These are phyloP conservation scores for Lepetodrilus schrolli DNA, from an alignment of 2,888 invertebrate species.

Conservation along the genomic window DNA sequence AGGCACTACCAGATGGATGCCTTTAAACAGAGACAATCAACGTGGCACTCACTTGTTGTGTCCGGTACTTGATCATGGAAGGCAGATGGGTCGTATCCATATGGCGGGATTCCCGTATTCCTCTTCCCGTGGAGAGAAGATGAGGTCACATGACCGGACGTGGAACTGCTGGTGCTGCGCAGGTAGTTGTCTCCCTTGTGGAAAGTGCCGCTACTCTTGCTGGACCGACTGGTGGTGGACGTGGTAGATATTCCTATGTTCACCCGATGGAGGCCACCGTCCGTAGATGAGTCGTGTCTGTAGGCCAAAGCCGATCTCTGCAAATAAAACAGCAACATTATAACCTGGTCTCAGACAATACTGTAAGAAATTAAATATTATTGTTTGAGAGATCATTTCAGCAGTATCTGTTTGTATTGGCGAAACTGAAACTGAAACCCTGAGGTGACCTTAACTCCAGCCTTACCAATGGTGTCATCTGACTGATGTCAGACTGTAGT, in stretches of 20 bases:
- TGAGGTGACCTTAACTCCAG: too few species aligned
- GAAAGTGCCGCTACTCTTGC: slow-evolving; percentile 89
- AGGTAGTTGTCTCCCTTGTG: slow-evolving; percentile 80
- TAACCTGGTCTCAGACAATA: too few species aligned
- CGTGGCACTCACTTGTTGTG: slow-evolving; percentile 43
- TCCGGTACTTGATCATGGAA: slow-evolving; percentile 51
- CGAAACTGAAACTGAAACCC: too few species aligned
- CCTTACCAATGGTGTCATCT: too few species aligned
- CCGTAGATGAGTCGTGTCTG: slow-evolving; percentile 78
- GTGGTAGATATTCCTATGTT: slow-evolving; percentile 93
- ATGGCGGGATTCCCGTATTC: slow-evolving; percentile 60
- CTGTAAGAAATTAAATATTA: too few species aligned
- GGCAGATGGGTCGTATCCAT: slow-evolving; percentile 60
- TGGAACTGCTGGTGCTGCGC: slow-evolving; percentile 71
- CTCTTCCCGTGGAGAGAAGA: slow-evolving; percentile 48
- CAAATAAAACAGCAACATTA: slow-evolving; percentile 28
- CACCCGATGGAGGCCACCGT: slow-evolving; percentile 70
- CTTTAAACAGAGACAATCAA: too few species aligned
- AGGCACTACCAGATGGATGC: too few species aligned
- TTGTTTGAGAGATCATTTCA: too few species aligned
- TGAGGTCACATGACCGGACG: slow-evolving; percentile 65
- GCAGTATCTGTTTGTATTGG: too few species aligned
- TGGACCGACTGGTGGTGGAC: slow-evolving; percentile 93
- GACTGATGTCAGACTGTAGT: too few species aligned
- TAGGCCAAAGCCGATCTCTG: slow-evolving; percentile 88